Evolutionary conservation across 2,797 vertebrate species (phyloP).

Genomic region (Tiaroga cobitis): DNA sequence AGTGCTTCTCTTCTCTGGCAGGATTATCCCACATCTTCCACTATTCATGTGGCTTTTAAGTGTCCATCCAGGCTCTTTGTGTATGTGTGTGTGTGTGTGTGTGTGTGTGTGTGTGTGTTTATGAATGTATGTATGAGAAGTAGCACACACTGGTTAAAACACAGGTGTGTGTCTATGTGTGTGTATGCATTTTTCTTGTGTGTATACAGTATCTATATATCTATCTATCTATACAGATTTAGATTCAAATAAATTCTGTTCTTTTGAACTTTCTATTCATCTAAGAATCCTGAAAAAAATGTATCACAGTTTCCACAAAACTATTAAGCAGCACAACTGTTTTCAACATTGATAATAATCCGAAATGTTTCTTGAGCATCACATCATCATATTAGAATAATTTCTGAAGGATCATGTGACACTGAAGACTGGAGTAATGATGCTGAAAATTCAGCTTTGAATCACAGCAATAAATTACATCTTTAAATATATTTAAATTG

Average conservation of each 20-base stretch:
- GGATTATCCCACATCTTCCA: constrained; percentile 65
- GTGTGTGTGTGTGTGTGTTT: constrained; percentile 50
- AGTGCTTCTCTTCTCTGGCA: constrained; percentile 60
- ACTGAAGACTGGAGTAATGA: neutral
- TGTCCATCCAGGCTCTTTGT: constrained; percentile 57
- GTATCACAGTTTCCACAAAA: neutral
- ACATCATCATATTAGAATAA: neutral
- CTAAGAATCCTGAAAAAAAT: neutral
- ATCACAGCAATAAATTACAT: neutral
- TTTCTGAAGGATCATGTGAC: neutral
- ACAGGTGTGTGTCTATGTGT: constrained; percentile 24
- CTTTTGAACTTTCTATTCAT: neutral
- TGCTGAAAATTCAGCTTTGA: neutral
- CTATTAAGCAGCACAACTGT: neutral
- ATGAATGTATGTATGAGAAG: constrained; percentile 40
- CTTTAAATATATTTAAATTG: neutral
- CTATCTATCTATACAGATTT: neutral
- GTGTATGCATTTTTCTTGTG: constrained; percentile 35
- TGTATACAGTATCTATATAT: neutral
- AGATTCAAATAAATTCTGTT: neutral
- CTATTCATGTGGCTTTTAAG: constrained; percentile 66
- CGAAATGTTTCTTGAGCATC: neutral
- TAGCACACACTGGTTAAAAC: constrained; percentile 12
- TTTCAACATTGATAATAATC: neutral
- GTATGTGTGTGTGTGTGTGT: constrained; percentile 44